Evolutionary conservation across 2,797 vertebrate genomes (phyloP).

Genomic region (Pyrocephalus nanus): DNA sequence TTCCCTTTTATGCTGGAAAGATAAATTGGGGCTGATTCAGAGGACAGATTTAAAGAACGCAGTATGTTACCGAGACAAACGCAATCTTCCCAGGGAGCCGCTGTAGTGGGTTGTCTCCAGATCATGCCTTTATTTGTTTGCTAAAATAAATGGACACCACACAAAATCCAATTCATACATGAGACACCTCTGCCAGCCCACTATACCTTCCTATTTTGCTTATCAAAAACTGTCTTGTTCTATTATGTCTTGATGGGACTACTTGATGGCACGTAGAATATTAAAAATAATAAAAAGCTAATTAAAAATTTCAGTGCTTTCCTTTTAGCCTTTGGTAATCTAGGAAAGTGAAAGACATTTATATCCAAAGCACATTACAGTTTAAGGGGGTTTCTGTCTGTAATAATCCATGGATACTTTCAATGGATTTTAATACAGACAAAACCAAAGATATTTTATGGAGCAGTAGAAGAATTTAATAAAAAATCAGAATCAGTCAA

Average conservation of each 20-base stretch:
- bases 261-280: not conserved
- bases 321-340: not conserved
- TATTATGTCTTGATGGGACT: not conserved
- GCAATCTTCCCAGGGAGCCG: constrained; percentile 54
- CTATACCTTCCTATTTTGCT: not conserved
- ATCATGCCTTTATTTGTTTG: constrained; percentile 39
- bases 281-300: constrained; percentile 11
- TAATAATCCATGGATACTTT: not conserved
- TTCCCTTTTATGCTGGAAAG: constrained; percentile 28
- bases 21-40: constrained; percentile 50
- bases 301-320: constrained; percentile 20
- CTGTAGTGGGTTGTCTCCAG: constrained; percentile 10
- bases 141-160: constrained; percentile 41
- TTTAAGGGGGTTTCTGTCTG: not conserved
- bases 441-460: constrained; percentile 5
- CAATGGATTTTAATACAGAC: not conserved
- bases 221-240: not conserved
- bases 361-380: not conserved
- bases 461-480: constrained; percentile 15
- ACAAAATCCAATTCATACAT: constrained; percentile 3
- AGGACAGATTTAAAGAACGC: constrained; percentile 55
- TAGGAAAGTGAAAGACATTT: not conserved
- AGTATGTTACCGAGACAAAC: constrained; percentile 61
- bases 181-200: not conserved
- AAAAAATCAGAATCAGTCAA: constrained; percentile 24